These are phyloP conservation scores for Mellilla xanthometata DNA, from an alignment of 2,888 invertebrate genomes.

Conservation along the genomic window DNA sequence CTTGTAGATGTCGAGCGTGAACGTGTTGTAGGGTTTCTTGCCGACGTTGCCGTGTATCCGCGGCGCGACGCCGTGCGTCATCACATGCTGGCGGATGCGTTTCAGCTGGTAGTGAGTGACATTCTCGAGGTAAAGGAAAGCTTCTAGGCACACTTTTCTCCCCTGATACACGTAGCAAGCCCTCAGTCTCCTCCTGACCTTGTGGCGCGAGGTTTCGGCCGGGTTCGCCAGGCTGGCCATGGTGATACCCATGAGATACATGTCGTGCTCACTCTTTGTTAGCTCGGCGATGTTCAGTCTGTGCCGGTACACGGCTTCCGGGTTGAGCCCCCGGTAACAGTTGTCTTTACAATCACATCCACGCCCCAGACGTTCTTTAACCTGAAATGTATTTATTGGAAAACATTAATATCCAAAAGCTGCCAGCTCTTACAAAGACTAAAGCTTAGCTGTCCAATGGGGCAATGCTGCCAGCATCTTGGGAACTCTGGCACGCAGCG, in stretches of 20 bases:
- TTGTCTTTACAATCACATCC: slow-evolving; percentile 91
- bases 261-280: slow-evolving; percentile 91
- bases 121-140: slow-evolving; percentile 90
- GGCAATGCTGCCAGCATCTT: too few relatives aligned
- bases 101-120: slow-evolving; percentile 91
- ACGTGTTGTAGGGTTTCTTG: slow-evolving; percentile 91
- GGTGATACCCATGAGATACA: slow-evolving; percentile 93
- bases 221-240: slow-evolving; percentile 91
- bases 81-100: slow-evolving; percentile 89
- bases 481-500: too few relatives aligned
- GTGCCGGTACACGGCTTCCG: slow-evolving; percentile 89
- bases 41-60: slow-evolving; percentile 91
- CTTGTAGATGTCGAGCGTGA: slow-evolving; percentile 89
- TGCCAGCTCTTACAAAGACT: too few relatives aligned
- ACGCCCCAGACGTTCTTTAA: slow-evolving; percentile 85
- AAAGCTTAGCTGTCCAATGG: too few relatives aligned
- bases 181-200: slow-evolving; percentile 87
- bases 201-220: slow-evolving; percentile 87
- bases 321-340: slow-evolving; percentile 88
- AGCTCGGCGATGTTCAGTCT: slow-evolving; percentile 90
- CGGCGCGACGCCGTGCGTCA: slow-evolving; percentile 90
- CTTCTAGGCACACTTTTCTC: slow-evolving; percentile 89
- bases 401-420: too few relatives aligned
- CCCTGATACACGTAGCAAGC: slow-evolving; percentile 91
- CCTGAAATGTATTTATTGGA: slow-evolving; percentile 81